These are phyloP conservation scores for Plecturocebus donacophilus DNA, from an alignment of 2,113 vertebrate genomes.

Conservation along the genomic window DNA sequence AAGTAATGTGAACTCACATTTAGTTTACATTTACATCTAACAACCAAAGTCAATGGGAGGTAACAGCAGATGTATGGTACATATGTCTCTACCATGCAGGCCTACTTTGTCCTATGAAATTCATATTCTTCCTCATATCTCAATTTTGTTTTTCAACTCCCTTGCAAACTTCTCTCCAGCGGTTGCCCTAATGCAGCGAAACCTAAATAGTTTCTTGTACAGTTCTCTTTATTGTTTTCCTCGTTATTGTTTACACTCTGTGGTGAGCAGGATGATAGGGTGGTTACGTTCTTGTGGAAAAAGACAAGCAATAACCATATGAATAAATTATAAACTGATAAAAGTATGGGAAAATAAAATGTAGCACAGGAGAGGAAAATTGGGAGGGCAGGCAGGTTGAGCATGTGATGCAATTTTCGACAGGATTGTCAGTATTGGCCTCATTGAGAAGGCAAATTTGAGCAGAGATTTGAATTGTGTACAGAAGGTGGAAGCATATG, in stretches of 20 bases:
- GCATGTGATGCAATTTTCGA: not conserved
- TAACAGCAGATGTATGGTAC: not conserved
- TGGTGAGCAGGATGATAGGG: not conserved
- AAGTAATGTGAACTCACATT: not conserved
- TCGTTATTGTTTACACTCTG: too few species aligned
- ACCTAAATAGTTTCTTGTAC: not conserved
- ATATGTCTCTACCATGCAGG: not conserved
- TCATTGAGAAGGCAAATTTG: constrained; percentile 5
- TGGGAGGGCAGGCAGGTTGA: not conserved
- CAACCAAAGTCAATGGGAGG: not conserved
- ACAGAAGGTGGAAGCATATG: not conserved
- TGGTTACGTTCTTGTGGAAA: not conserved
- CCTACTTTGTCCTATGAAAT: not conserved
- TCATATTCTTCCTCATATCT: not conserved
- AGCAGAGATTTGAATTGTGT: not conserved
- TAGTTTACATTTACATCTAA: not conserved
- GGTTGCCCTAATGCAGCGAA: not conserved
- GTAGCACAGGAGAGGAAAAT: not conserved
- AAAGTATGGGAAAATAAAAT: not conserved
- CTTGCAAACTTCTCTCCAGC: not conserved
- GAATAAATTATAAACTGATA: not conserved
- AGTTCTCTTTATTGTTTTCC: not conserved
- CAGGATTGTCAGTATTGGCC: not conserved
- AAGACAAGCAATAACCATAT: not conserved
- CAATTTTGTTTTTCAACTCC: not conserved